Conservation (phyloP, 2,113 vertebrate genomes). For the Grallaria varia region DNA sequence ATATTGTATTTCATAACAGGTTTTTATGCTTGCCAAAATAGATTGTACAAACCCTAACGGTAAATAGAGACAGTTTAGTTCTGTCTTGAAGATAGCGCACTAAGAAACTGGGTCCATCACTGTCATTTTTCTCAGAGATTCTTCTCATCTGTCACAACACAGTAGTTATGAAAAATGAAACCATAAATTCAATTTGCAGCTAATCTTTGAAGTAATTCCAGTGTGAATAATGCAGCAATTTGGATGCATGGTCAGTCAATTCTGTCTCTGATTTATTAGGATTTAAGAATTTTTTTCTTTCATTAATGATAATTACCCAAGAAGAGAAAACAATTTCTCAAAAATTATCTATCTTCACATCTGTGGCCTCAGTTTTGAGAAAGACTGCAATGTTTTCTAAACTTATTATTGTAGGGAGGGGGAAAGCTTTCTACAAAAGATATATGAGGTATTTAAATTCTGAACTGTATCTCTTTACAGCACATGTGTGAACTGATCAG, state of each 20-base stretch:
- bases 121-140: constrained; percentile 76
- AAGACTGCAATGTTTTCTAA: constrained; percentile 62
- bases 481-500: constrained; percentile 69
- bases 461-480: constrained; percentile 64
- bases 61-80: constrained; percentile 69
- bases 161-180: constrained; percentile 83
- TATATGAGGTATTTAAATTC: constrained; percentile 67
- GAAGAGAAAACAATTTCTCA: constrained; percentile 76
- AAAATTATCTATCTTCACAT: constrained; percentile 67
- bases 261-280: constrained; percentile 78
- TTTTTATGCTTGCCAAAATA: constrained; percentile 72
- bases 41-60: constrained; percentile 56
- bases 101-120: constrained; percentile 69
- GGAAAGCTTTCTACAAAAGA: constrained; percentile 58
- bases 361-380: constrained; percentile 56
- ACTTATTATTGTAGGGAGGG: constrained; percentile 48
- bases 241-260: constrained; percentile 81
- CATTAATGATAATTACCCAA: constrained; percentile 80
- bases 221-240: constrained; percentile 83
- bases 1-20: constrained; percentile 49
- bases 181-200: constrained; percentile 85
- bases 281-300: constrained; percentile 76
- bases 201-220: constrained; percentile 84
- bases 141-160: constrained; percentile 78
- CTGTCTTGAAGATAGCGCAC: constrained; percentile 56